Evolutionary conservation across 2,113 vertebrate species (phyloP), one percentile per base, ranked within the genome.

Genomic region (Callopanchax toddi): DNA sequence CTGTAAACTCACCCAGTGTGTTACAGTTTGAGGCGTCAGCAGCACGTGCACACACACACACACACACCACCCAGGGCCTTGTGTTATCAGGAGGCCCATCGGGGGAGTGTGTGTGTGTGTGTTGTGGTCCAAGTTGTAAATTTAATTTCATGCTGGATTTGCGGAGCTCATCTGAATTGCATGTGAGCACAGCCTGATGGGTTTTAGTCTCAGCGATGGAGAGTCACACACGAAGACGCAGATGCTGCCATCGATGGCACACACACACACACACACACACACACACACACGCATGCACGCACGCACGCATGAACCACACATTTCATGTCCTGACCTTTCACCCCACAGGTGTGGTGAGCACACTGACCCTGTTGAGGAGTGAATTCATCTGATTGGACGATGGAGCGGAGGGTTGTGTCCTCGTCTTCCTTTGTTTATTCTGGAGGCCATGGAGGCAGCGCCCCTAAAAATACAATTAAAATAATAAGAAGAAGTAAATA

Each of bases 141-240:
- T 91, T 89, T 91, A 90, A 91, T 92, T 92, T 92, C 89, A 92
- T 92, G 91, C 89, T 90, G 89, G 89, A 90, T 93, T 92, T 92
- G 87, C 79, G n/a, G 84, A 77, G 88, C 87, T 92, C 87, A 91
- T 92, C 86, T 91, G 86, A 91, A 90, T 90, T 90, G 87, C 87
- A 89, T 88, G 83, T 87, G 82, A 89, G 84, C 81, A 80, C 76
- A 80, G 87, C 78, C 84, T 89, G 91, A 91, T 87, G 89, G 89
- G 80, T 72, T 86, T 82, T 60, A 69, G 68, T 84, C 81, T 84
- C 74, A 63, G 34, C 25, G 34, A 73, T 46, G 62, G 56, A 62
- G 75, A 86, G 69, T 62, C 68, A 54, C 52, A 85, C 71, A 71
- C 84, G 56, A 48, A 81, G 83, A 81, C 51, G 45, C 83, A 86